Evolutionary conservation across 2,797 vertebrate species (phyloP).

Genomic region (Rhinatrema bivittatum): DNA sequence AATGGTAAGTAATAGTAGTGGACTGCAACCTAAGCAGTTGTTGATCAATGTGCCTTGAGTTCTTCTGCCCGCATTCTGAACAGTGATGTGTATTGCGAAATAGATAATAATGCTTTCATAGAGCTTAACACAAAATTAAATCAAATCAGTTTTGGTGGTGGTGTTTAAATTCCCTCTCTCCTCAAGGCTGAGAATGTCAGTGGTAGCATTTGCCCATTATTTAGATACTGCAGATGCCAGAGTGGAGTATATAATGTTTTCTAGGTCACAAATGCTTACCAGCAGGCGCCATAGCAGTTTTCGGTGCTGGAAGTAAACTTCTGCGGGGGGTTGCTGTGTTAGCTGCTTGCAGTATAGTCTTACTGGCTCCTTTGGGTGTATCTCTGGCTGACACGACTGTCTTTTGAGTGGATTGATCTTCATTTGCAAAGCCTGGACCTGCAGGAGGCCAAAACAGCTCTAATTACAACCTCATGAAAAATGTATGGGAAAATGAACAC

Average conservation of each 20-base stretch:
- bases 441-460: constrained; percentile 18
- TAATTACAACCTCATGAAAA: constrained; percentile 47
- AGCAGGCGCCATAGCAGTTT: constrained; percentile 48
- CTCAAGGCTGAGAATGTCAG: too few relatives aligned
- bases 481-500: constrained; percentile 18
- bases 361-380: constrained; percentile 42
- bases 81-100: too few relatives aligned
- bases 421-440: constrained; percentile 67
- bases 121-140: too few relatives aligned
- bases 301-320: constrained; percentile 72
- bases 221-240: neutral
- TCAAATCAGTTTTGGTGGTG: neutral
- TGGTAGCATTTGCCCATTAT: neutral
- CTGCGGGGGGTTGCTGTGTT: constrained; percentile 60
- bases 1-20: too few relatives aligned
- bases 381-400: constrained; percentile 51
- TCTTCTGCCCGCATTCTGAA: too few relatives aligned
- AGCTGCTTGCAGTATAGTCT: constrained; percentile 37
- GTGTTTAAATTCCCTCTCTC: too few relatives aligned
- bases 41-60: too few relatives aligned
- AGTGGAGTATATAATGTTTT: neutral
- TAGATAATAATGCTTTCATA: too few relatives aligned
- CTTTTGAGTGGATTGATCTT: constrained; percentile 60
- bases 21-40: too few relatives aligned
- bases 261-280: constrained; percentile 48